These are phyloP conservation scores for Microctenopoma lineatum DNA, from an alignment of 2,797 vertebrate species.

Conservation along the genomic window DNA sequence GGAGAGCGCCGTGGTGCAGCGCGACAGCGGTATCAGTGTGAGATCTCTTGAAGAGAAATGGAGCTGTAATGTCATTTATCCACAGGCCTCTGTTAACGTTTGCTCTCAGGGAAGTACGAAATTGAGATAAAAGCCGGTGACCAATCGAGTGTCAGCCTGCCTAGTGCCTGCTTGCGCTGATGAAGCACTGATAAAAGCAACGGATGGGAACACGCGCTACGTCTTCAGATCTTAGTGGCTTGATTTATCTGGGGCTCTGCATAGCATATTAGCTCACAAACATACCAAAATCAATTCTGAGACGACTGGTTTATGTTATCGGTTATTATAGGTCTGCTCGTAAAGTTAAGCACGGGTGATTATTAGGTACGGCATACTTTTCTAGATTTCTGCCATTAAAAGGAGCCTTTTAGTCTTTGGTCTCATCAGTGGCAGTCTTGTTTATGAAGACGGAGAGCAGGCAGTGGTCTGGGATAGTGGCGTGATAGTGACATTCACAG, in stretches of 20 bases:
- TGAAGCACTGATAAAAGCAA: conserved; percentile 76
- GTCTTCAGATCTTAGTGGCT: conserved; percentile 48
- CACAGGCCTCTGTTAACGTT: conserved; percentile 78
- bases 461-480: conserved; percentile 18
- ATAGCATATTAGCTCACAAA: conserved; percentile 46
- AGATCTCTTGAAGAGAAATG: conserved; percentile 75
- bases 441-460: conserved; percentile 50
- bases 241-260: conserved; percentile 45
- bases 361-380: conserved; percentile 63
- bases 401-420: conserved; percentile 48
- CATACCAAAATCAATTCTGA: conserved; percentile 71
- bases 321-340: conserved; percentile 64
- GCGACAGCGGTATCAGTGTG: conserved; percentile 62
- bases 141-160: conserved; percentile 79
- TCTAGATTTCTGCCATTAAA: conserved; percentile 61
- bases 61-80: conserved; percentile 84
- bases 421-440: conserved; percentile 36
- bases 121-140: conserved; percentile 82
- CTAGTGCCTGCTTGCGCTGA: conserved; percentile 64
- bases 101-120: conserved; percentile 71
- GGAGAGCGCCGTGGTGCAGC: conserved; percentile 41
- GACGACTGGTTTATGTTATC: conserved; percentile 58
- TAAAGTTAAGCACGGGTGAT: conserved; percentile 76
- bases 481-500: conserved; percentile 20
- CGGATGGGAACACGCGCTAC: conserved; percentile 66